Percentiles rank a stretch among this genome's conserved stretches.
These are phyloP conservation scores for Asobara japonica DNA, from an alignment of 1,140 invertebrate species.

Conservation along the genomic window DNA sequence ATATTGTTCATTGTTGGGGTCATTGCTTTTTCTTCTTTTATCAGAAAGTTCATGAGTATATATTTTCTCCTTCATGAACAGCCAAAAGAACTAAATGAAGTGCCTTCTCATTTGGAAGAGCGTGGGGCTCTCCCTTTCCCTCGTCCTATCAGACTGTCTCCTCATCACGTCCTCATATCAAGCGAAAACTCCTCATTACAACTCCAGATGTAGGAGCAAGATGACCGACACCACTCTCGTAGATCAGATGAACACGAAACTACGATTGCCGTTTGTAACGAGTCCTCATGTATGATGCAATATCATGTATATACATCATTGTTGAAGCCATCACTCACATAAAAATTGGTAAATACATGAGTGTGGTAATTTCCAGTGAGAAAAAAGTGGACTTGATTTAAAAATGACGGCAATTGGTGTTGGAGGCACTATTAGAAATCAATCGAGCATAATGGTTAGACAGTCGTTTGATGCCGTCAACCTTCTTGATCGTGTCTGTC, in stretches of 20 bases:
- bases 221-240: background rate
- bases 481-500: slow-evolving; percentile 8
- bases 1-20: too few species aligned
- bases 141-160: background rate
- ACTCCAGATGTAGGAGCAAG: background rate
- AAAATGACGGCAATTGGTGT: background rate
- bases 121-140: background rate
- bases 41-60: too few species aligned
- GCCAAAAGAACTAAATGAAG: slow-evolving; percentile 1
- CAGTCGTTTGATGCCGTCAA: background rate
- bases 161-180: background rate
- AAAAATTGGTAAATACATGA: background rate
- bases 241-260: slow-evolving; percentile 5
- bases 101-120: background rate
- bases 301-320: background rate
- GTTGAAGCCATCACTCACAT: background rate
- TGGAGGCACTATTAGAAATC: background rate
- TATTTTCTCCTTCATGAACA: background rate
- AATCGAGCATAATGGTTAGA: slow-evolving; percentile 6
- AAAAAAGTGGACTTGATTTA: background rate
- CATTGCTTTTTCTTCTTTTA: too few species aligned
- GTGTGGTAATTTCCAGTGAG: background rate
- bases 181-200: background rate
- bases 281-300: background rate
- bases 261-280: background rate